These are phyloP conservation scores for Muscina levida DNA, from an alignment of 2,888 invertebrate species.

Conservation along the genomic window DNA sequence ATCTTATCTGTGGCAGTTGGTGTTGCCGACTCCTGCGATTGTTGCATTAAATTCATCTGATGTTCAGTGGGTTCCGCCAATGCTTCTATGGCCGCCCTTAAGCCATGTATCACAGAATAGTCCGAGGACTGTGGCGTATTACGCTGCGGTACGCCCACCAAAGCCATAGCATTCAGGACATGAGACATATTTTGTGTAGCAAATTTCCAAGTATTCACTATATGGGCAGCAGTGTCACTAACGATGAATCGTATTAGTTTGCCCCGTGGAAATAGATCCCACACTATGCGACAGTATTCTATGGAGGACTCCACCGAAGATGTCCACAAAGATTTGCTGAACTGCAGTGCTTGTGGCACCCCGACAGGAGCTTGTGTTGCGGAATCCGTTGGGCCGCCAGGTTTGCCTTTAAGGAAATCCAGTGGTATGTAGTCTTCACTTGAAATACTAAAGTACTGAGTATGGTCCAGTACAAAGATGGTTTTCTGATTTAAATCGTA, in stretches of 20 bases:
- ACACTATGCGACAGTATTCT: slow-evolving; percentile 97
- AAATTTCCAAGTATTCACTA: slow-evolving; percentile 91
- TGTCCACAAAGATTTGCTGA: slow-evolving; percentile 97
- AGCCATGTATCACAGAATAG: slow-evolving; percentile 89
- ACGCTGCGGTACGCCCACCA: slow-evolving; percentile 89
- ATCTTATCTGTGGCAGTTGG: slow-evolving; percentile 72
- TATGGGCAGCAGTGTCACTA: slow-evolving; percentile 91
- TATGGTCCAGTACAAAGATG: slow-evolving; percentile 96
- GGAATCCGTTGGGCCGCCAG: slow-evolving; percentile 9
- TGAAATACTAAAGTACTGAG: slow-evolving; percentile 91
- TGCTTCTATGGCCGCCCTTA: slow-evolving; percentile 92
- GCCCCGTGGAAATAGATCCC: slow-evolving; percentile 96
- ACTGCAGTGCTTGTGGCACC: slow-evolving; percentile 86
- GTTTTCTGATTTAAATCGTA: slow-evolving; percentile 91
- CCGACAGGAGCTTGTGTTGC: slow-evolving; percentile 40
- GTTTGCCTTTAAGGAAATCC: slow-evolving; percentile 81
- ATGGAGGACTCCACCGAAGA: slow-evolving; percentile 96
- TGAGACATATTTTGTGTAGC: slow-evolving; percentile 92
- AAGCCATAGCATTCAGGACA: slow-evolving; percentile 91
- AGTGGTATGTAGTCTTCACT: slow-evolving; percentile 78
- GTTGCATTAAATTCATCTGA: slow-evolving; percentile 81
- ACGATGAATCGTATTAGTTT: slow-evolving; percentile 93
- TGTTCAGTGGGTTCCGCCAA: slow-evolving; percentile 90
- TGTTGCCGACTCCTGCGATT: slow-evolving; percentile 60
- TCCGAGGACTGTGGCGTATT: slow-evolving; percentile 81